These are phyloP conservation scores for Theropithecus gelada DNA, from an alignment of 2,113 vertebrate genomes.

Conservation along the genomic window DNA sequence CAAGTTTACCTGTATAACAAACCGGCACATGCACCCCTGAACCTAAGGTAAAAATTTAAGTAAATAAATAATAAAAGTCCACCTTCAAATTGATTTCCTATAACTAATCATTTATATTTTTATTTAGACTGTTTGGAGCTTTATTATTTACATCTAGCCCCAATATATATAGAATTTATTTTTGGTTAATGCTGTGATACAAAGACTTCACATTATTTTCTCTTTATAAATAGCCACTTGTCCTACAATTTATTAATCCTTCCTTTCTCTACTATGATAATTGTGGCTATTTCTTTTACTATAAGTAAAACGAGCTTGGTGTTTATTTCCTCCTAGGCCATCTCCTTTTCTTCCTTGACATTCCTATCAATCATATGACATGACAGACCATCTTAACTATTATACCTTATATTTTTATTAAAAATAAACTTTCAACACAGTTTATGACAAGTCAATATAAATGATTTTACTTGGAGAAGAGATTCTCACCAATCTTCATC, in stretches of 20 bases:
- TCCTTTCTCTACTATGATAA: not conserved
- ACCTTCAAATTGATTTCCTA: not conserved
- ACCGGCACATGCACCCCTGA: too few relatives aligned
- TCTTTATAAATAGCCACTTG: not conserved
- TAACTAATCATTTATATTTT: slow-evolving; percentile 8
- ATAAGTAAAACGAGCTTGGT: not conserved
- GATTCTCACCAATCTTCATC: not conserved
- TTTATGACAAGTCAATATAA: not conserved
- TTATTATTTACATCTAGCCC: not conserved
- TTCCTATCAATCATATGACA: not conserved
- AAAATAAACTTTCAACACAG: not conserved
- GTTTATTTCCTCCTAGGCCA: not conserved
- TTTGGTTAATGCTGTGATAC: not conserved
- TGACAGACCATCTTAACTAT: not conserved
- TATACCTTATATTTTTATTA: slow-evolving; percentile 13
- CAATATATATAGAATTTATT: not conserved
- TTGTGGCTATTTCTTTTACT: not conserved
- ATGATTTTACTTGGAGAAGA: not conserved
- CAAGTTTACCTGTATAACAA: too few relatives aligned
- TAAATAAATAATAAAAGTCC: too few relatives aligned
- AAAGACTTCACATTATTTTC: not conserved
- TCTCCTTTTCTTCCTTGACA: not conserved
- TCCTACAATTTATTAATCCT: not conserved
- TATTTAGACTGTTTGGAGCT: not conserved
- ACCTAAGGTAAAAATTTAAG: too few relatives aligned